These are phyloP conservation scores for Drosophila pseudoananassae DNA, from an alignment of 1,140 invertebrate species.

Conservation along the genomic window DNA sequence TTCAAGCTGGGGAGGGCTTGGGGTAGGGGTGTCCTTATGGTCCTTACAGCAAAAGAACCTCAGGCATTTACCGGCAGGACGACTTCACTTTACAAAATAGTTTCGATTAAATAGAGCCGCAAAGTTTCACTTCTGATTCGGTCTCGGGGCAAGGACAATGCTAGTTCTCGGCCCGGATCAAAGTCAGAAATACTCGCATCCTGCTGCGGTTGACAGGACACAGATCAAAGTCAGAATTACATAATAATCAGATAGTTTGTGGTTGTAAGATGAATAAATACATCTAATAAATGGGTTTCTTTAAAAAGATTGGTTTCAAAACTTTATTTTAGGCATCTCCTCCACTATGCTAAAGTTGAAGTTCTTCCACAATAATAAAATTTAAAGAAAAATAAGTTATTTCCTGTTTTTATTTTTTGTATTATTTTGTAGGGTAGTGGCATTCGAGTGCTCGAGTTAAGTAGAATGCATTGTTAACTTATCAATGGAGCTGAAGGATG, in stretches of 20 bases:
- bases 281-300: background rate
- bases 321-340: too few relatives aligned
- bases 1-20: background rate
- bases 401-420: background rate
- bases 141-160: background rate
- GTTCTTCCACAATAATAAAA: background rate
- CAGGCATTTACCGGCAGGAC: background rate
- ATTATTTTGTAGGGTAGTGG: conserved; percentile 3
- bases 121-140: background rate
- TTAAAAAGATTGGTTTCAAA: too few relatives aligned
- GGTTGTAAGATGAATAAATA: background rate
- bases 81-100: conserved; percentile 1
- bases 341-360: too few relatives aligned
- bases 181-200: background rate
- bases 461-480: conserved; percentile 61
- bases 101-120: conserved; percentile 3
- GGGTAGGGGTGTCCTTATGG: conserved; percentile 9
- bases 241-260: background rate
- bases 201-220: conserved; percentile 2
- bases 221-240: background rate
- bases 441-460: conserved; percentile 25
- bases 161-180: background rate
- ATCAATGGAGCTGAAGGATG: conserved; percentile 45
- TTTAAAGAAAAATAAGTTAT: background rate
- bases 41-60: conserved; percentile 1